Conservation (phyloP, 2,113 vertebrate genomes). For the Varanus komodoensis region DNA sequence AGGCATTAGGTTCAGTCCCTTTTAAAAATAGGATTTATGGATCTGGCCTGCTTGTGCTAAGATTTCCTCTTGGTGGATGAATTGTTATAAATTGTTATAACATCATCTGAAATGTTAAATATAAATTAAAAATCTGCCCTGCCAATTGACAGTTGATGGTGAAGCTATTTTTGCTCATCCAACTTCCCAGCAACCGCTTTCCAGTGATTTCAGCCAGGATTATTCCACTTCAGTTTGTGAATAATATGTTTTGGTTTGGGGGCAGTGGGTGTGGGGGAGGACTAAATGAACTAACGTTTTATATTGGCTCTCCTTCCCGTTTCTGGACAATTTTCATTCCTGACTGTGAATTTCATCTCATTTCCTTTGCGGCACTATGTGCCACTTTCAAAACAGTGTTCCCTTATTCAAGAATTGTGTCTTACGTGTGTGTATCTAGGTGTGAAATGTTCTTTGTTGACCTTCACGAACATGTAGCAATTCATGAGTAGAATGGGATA, state of each 20-base stretch:
- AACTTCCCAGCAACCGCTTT: slow-evolving; percentile 55
- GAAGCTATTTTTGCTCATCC: slow-evolving; percentile 44
- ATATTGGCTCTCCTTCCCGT: slow-evolving; percentile 27
- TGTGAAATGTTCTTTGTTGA: slow-evolving; percentile 46
- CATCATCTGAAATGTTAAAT: slow-evolving; percentile 19
- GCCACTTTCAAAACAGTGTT: slow-evolving; percentile 65
- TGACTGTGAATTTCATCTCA: slow-evolving; percentile 65
- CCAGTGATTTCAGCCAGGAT: slow-evolving; percentile 54
- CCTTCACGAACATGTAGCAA: slow-evolving; percentile 35
- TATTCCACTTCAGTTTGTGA: slow-evolving; percentile 62
- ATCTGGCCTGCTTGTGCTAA: neutral
- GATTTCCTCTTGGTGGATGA: neutral
- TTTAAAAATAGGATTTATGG: rapidly evolving
- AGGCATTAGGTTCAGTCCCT: neutral
- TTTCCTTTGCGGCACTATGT: slow-evolving; percentile 62
- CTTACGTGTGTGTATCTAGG: neutral
- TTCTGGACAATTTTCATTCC: slow-evolving; percentile 63
- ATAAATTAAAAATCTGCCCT: slow-evolving; percentile 12
- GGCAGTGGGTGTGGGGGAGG: neutral
- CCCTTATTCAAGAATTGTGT: slow-evolving; percentile 53
- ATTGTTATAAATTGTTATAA: slow-evolving; percentile 20
- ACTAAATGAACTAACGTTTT: slow-evolving; percentile 30
- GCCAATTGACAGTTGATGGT: slow-evolving; percentile 37
- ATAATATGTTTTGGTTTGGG: slow-evolving; percentile 52
- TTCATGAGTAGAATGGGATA: slow-evolving; percentile 13